Base-by-base conservation (phyloP, 2,888 invertebrate genomes). In the Pocota personata region DNA sequence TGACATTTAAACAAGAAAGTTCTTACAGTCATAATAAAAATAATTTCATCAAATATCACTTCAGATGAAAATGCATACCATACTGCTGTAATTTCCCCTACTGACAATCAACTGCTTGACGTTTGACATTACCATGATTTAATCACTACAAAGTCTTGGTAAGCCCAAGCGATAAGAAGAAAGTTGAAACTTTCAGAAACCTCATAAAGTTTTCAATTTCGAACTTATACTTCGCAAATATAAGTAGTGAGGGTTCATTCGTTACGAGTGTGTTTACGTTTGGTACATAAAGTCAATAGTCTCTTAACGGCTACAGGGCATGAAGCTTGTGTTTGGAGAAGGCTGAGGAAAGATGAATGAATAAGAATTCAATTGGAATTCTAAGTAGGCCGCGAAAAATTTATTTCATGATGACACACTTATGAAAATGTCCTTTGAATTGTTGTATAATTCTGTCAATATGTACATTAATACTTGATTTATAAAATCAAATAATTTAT, bases 151-250 rank as follows among this genome's bases (percentile, higher is more conserved):
- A 66, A 40, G 4, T 60, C 19, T 46, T 16, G 10, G 46, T n/a
- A 55, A n/a, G 6, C 58, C 32, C 19, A 32, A 48, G 7, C 37
- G 57, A 57, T 66, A 46, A 60, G 60, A 73, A 73, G 67, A 50
- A 83, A 72, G 52, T 67, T 73, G 21, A 19, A 73, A 78, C 72
- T 72, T 75, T 37, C 3, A 35, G 46, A 67, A 82, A 60, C 60
- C 73, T 67, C 83, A 79, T 69, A 83, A 55, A 75, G 32, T 64
- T 79, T 84, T 64, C 62, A 73, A 62, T 78, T 60, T 72, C n/a
- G 46, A 69, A 77, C 71, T 58, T 66, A 58, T 50, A 24, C 35
- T 72, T 7, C n/a, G n/a, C 52, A 55, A 55, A 46, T 55, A n/a
- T n/a, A n/a, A n/a, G n/a, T n/a, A 46, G 32, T 24, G 62, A 35